These are phyloP conservation scores for Cherax destructor DNA, from an alignment of 1,140 invertebrate genomes.

Conservation along the genomic window DNA sequence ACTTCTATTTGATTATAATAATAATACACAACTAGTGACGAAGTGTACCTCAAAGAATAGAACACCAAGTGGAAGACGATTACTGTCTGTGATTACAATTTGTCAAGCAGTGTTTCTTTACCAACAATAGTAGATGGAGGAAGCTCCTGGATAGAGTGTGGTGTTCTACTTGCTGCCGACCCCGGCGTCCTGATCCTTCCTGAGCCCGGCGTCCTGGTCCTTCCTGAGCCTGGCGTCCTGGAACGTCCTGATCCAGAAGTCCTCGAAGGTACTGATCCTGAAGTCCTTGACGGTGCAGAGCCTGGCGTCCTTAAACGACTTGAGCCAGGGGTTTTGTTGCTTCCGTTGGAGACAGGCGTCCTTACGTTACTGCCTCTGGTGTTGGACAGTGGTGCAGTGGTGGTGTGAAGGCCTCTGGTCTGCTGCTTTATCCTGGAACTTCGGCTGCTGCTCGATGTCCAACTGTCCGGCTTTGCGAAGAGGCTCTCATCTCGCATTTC, in stretches of 20 bases:
- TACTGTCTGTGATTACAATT: not conserved
- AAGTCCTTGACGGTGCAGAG: not conserved
- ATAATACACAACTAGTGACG: too few relatives aligned
- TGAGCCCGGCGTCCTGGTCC: slow-evolving; percentile 35
- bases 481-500: not conserved
- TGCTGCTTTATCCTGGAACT: not conserved
- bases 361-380: not conserved
- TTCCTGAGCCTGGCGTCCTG: not conserved
- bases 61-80: not conserved
- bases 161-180: slow-evolving; percentile 39
- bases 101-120: slow-evolving; percentile 4
- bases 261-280: not conserved
- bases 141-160: not conserved
- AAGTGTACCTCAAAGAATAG: too few relatives aligned
- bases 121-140: slow-evolving; percentile 57
- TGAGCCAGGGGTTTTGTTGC: not conserved
- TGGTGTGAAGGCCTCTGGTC: not conserved
- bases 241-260: slow-evolving; percentile 15
- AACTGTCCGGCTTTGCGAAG: not conserved
- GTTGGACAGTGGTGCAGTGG: too few relatives aligned
- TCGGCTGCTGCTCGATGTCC: not conserved
- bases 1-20: too few relatives aligned
- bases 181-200: slow-evolving; percentile 34
- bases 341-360: not conserved
- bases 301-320: not conserved